Evolutionary conservation across 2,888 invertebrate species (phyloP), one percentile per base, ranked within the genome.

Genomic region (Eupithecia centaureata): DNA sequence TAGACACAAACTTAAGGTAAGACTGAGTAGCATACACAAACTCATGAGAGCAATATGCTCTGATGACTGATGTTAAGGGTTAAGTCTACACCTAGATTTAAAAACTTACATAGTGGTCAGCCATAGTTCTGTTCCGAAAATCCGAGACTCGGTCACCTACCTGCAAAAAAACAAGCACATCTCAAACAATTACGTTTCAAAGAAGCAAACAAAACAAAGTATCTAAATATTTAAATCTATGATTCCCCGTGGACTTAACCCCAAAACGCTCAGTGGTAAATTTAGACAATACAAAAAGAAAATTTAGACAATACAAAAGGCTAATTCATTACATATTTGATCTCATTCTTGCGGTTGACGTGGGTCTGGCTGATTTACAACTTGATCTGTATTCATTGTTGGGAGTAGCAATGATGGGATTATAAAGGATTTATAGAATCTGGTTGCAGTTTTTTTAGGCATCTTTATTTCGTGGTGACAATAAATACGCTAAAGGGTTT

Each of bases 361-460:
- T 62, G 63, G 70, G 70, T 63, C 60, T 70, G 74, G 77, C 67
- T 76, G 80, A 81, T 82, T 79, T 82, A 82, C 76, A 76, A 77
- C 73, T 62, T 61, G 57, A 68, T 62, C 65, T 67, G 63, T 65
- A 61, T 61, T 63, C 72, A 71, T 71, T 78, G 74, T 73, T 65
- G 63, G 67, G 58, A 75, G 83, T 82, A 83, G 82, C 82, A 79
- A 78, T 83, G 80, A 81, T 75, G 68, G 77, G 80, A 80, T 81
- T 79, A 80, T 67, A 77, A 73, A 71, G 65, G 77, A 62, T 70
- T 63, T 62, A 65, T 52, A 58, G 47, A 68, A 67, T 71, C 65
- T 57, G 59, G 68, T 71, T 70, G 68, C 67, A 22, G 52, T 69
- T 71, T 61, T 72, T 70, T 57, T 15, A 30, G n/a, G 12, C 28